Percentiles rank a stretch among this genome's conserved stretches.
These are phyloP conservation scores for Phoxinus dragarum DNA, from an alignment of 2,797 vertebrate genomes.

Conservation along the genomic window DNA sequence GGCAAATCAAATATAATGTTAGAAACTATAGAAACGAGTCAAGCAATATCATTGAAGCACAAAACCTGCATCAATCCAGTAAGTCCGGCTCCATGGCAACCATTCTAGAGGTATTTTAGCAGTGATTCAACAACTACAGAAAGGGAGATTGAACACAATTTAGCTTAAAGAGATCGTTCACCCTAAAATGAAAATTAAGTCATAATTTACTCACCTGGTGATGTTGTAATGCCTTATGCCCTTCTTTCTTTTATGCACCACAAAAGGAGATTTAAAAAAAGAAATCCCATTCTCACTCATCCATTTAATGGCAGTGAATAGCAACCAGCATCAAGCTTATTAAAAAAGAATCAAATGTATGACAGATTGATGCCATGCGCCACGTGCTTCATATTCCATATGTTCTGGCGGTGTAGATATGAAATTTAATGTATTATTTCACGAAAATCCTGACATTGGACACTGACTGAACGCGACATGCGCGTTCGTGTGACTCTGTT, in stretches of 20 bases:
- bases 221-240: not conserved
- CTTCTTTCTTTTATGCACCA: not conserved
- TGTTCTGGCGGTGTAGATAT: too few species aligned
- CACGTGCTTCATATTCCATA: too few species aligned
- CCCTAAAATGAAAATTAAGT: not conserved
- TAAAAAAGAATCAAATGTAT: too few species aligned
- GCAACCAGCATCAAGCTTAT: too few species aligned
- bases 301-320: too few species aligned
- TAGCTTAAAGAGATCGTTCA: not conserved
- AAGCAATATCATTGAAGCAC: not conserved
- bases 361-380: too few species aligned
- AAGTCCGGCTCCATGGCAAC: not conserved
- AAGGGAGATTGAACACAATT: not conserved
- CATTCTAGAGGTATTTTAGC: slow-evolving; percentile 27
- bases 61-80: not conserved
- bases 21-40: not conserved
- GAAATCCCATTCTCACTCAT: too few species aligned
- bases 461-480: too few species aligned
- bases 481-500: too few species aligned
- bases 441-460: not conserved
- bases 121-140: not conserved
- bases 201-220: not conserved
- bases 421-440: not conserved
- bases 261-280: not conserved
- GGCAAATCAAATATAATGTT: not conserved